Conservation (phyloP, 35 echinoderm and acorn worm genomes). For the Ptychodera flava region DNA sequence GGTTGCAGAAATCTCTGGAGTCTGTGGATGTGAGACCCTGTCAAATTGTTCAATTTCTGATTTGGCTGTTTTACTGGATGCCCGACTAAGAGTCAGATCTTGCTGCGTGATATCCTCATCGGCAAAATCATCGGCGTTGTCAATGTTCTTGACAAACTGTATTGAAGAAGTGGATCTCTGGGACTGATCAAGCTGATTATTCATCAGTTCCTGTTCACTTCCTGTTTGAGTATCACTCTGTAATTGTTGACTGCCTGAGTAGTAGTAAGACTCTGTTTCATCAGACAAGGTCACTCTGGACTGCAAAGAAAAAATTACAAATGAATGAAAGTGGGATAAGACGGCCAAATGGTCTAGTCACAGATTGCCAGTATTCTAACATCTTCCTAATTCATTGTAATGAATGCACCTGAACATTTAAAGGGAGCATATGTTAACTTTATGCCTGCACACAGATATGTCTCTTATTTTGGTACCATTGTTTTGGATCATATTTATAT, state of each 20-base stretch:
- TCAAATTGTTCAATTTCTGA: background rate
- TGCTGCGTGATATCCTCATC: background rate
- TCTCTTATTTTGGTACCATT: too few relatives aligned
- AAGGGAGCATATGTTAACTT: too few relatives aligned
- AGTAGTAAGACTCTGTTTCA: background rate
- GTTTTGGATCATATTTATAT: too few relatives aligned
- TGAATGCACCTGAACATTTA: too few relatives aligned
- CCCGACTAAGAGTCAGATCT: background rate
- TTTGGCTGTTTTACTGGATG: background rate
- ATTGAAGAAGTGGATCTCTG: background rate
- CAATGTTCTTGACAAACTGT: background rate
- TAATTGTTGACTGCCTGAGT: background rate
- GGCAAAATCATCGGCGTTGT: background rate
- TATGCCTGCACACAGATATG: too few relatives aligned
- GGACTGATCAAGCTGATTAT: background rate
- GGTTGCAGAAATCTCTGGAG: background rate
- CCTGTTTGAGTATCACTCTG: background rate
- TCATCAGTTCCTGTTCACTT: background rate
- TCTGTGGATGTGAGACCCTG: background rate
- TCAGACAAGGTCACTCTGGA: background rate
- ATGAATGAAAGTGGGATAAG: too few relatives aligned
- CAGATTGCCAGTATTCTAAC: too few relatives aligned
- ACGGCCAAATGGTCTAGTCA: too few relatives aligned
- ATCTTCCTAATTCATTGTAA: too few relatives aligned
- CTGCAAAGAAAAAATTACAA: background rate